Base-by-base conservation (phyloP, 1,140 invertebrate species). In the Caenorhabditis latens region DNA sequence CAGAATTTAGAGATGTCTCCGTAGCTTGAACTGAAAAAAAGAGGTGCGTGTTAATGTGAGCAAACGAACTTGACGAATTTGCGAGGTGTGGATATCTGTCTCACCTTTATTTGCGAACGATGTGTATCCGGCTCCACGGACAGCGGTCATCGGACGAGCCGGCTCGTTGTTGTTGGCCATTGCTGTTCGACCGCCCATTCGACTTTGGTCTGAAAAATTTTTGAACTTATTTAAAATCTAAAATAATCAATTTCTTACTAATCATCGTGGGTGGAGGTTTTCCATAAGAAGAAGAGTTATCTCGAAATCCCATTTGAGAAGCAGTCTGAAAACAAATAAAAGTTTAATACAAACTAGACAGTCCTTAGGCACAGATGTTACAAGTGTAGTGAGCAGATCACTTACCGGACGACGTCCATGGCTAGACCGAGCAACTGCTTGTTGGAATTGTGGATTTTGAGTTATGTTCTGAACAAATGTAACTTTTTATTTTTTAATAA, bases 91-190 rank as follows among this genome's bases (percentile, higher is more conserved):
- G 71, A 79, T 79, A 24, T 79, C 43, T 9, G 21, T 55, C 61
- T 43, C 57, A 65, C 63, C 79, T 61, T 83, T 84, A 50, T 86
- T 85, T 89, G 94, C 93, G 86, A 94, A 95, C 32, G 96, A 96
- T 5, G 96, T 97, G 92, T 97, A 99, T 4, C 98, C 97, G 58
- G 96, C 97, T 14, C 96, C 97, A 85, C 96, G 94, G n/a, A 98
- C 96, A 32, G 97, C 97, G 14, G 98, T 99, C 94, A 98, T 97
- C 13, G 97, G 97, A 86, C 97, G 94, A 55, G 94, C 93, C 21
- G 93, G 90, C 19, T 89, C 92, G 88, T 90, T 83, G 90, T 92
- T 90, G 88, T 89, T 85, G 40, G 92, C 90, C 84, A 90, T 90
- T 32, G 53, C 85, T 85, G 48, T 90, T 84, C 50, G 67, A n/a